A percentile compares a stretch with the other conserved stretches of the same genome.
Evolutionary conservation across 2,113 vertebrate species (phyloP).

Genomic region (Blennius ocellaris): DNA sequence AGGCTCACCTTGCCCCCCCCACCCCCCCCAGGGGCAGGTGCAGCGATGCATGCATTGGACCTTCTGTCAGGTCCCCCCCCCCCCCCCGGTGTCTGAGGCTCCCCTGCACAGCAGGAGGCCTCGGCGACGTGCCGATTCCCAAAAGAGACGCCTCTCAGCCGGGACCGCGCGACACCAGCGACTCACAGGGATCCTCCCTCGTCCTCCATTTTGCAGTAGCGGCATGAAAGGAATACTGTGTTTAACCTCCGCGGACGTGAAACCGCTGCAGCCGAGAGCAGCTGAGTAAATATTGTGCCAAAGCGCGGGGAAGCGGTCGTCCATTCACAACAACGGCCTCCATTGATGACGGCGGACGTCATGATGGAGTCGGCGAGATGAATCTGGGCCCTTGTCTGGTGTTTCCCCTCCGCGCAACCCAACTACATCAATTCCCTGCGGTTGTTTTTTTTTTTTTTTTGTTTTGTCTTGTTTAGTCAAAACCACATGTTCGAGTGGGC

Average conservation of each 20-base stretch:
- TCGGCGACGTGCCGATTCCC: slow-evolving; percentile 4
- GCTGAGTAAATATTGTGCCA: neutral
- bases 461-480: slow-evolving; percentile 7
- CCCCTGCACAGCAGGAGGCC: neutral
- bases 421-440: neutral
- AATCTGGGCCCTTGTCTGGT: slow-evolving; percentile 7
- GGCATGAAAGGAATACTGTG: neutral
- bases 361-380: neutral
- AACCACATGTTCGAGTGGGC: slow-evolving; percentile 45
- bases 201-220: neutral
- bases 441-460: too few species aligned
- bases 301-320: neutral
- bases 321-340: neutral
- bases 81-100: slow-evolving; percentile 6
- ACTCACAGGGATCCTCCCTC: too few species aligned
- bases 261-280: neutral
- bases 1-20: neutral
- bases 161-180: too few species aligned
- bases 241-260: neutral
- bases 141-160: too few species aligned
- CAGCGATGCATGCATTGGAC: slow-evolving; percentile 26
- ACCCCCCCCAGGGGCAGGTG: slow-evolving; percentile 35
- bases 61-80: slow-evolving; percentile 51
- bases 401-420: slow-evolving; percentile 12
- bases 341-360: neutral